Evolutionary conservation across 2,888 invertebrate genomes (phyloP).

Genomic region (Plemyria rubiginata): DNA sequence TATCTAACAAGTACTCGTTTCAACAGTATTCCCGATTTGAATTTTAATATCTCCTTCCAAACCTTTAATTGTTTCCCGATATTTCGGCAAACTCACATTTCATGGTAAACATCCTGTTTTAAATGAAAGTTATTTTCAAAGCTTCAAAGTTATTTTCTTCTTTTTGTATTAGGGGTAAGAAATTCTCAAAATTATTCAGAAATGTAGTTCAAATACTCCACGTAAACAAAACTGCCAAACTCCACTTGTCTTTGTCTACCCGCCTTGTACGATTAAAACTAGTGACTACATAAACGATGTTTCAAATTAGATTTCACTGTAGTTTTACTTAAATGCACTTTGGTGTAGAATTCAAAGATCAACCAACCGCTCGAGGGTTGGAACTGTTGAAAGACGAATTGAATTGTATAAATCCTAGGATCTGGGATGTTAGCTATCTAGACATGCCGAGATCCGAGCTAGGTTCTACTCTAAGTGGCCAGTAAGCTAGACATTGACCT

Average conservation of each 20-base stretch:
- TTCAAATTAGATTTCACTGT: background rate
- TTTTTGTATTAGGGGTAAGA: too few relatives aligned
- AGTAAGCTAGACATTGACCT: slow-evolving; percentile 24
- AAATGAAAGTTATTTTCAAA: too few relatives aligned
- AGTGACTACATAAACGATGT: background rate
- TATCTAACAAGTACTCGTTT: too few relatives aligned
- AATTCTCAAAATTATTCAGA: too few relatives aligned
- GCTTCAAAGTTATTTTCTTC: too few relatives aligned
- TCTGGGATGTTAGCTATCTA: slow-evolving; percentile 27
- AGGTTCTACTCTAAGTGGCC: slow-evolving; percentile 15
- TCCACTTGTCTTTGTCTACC: background rate
- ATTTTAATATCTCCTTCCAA: too few relatives aligned
- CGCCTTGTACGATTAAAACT: background rate
- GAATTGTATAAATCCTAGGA: slow-evolving; percentile 35
- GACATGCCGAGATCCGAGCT: slow-evolving; percentile 20
- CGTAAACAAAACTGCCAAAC: background rate
- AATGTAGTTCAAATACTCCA: too few relatives aligned
- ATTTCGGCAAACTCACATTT: too few relatives aligned
- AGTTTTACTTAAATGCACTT: slow-evolving; percentile 8
- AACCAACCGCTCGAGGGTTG: slow-evolving; percentile 15
- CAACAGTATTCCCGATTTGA: too few relatives aligned
- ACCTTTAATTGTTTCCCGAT: too few relatives aligned
- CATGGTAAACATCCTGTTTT: too few relatives aligned
- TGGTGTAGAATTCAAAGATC: slow-evolving; percentile 23
- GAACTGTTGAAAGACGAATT: slow-evolving; percentile 32